Conservation (phyloP, 1,140 invertebrate genomes). For the Pectinophora gossypiella region DNA sequence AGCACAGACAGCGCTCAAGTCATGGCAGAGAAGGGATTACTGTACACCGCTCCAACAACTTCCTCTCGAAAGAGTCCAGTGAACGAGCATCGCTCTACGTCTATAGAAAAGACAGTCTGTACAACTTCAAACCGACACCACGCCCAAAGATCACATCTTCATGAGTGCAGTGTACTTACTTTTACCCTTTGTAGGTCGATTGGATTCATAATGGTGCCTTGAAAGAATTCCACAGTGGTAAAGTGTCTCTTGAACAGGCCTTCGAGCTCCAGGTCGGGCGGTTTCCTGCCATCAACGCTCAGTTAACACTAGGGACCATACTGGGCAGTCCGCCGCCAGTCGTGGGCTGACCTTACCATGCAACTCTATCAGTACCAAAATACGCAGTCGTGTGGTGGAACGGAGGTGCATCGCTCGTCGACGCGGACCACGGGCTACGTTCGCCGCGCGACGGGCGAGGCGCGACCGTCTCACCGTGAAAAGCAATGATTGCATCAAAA, state of each 20-base stretch:
- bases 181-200: constrained; percentile 99
- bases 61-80: constrained; percentile 40
- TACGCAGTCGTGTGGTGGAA: constrained; percentile 55
- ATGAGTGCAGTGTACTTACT: constrained; percentile 82
- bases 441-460: constrained; percentile 9
- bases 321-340: constrained; percentile 61
- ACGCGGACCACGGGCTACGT: background rate
- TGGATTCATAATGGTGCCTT: constrained; percentile 99
- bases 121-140: constrained; percentile 70
- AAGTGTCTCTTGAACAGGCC: constrained; percentile 99
- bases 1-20: constrained; percentile 57
- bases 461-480: constrained; percentile 48
- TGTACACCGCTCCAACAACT: constrained; percentile 44
- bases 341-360: constrained; percentile 64
- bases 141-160: constrained; percentile 57
- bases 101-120: constrained; percentile 65
- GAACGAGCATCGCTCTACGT: constrained; percentile 64
- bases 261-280: constrained; percentile 97
- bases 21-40: constrained; percentile 47
- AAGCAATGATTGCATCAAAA: constrained; percentile 73
- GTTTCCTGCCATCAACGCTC: constrained; percentile 85
- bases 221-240: constrained; percentile 99
- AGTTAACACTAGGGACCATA: constrained; percentile 68
- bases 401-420: constrained; percentile 28
- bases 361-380: constrained; percentile 66